A percentile compares a stretch with the other conserved stretches of the same genome.
phyloP scores from a whole-genome alignment of 2,888 invertebrate genomes.

The Lycaena phlaeas region DNA sequence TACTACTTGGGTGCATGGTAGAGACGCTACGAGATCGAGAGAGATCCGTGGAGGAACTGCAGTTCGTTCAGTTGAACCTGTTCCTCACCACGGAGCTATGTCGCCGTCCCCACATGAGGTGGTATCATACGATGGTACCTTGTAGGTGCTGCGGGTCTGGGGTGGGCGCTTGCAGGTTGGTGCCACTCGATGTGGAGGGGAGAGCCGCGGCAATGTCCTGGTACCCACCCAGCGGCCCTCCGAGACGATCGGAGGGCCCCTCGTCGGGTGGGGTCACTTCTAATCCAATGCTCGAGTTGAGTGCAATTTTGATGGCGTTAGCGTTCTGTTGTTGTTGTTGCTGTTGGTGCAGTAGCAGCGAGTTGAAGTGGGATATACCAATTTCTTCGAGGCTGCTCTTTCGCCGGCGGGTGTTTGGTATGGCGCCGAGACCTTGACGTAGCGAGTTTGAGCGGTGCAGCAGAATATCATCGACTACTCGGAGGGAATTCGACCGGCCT shows the following conservation, averaged over 20 bases:
- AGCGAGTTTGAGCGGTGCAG: slow-evolving; percentile 87
- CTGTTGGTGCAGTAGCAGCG: slow-evolving; percentile 72
- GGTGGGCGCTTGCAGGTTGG: slow-evolving; percentile 40
- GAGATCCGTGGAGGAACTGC: slow-evolving; percentile 26
- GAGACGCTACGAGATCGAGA: slow-evolving; percentile 45
- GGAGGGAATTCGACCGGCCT: slow-evolving; percentile 87
- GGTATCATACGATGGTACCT: slow-evolving; percentile 96
- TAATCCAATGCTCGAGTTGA: slow-evolving; percentile 89
- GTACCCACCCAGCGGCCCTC: slow-evolving; percentile 46
- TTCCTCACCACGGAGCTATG: slow-evolving; percentile 83
- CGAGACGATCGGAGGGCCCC: slow-evolving; percentile 64
- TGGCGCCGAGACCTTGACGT: slow-evolving; percentile 82
- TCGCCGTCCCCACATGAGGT: slow-evolving; percentile 93
- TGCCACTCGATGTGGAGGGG: slow-evolving; percentile 46
- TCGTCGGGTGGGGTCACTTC: slow-evolving; percentile 84
- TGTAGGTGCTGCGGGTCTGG: slow-evolving; percentile 84
- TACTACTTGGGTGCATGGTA: slow-evolving; percentile 33
- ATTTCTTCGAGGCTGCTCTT: slow-evolving; percentile 91
- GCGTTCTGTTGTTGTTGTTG: slow-evolving; percentile 75
- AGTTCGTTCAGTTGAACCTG: slow-evolving; percentile 74
- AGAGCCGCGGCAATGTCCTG: slow-evolving; percentile 64
- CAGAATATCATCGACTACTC: slow-evolving; percentile 89
- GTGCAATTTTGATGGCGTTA: slow-evolving; percentile 87
- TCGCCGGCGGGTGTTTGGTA: slow-evolving; percentile 72
- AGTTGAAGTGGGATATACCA: slow-evolving; percentile 85